phyloP scores from a whole-genome alignment of 2,888 invertebrate genomes.

The Netelia inedita region DNA sequence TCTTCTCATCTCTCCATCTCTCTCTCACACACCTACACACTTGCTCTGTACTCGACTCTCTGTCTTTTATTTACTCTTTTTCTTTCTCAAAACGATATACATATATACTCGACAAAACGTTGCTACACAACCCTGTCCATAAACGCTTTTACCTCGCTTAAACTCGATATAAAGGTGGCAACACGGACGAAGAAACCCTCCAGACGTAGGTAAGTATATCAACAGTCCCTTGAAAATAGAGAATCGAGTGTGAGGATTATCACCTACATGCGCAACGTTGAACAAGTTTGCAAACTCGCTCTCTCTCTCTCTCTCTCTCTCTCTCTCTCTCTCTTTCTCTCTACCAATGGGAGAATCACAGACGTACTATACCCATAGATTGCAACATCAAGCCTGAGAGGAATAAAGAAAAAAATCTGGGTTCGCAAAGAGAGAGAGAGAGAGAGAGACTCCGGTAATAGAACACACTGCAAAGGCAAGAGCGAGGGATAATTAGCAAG shows the following conservation, averaged over 20 bases:
- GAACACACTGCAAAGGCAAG: slow-evolving; percentile 13
- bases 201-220: neutral
- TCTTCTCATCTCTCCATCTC: neutral
- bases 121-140: neutral
- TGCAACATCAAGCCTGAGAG: neutral
- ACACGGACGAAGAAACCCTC: neutral
- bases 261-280: neutral
- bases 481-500: slow-evolving; percentile 51
- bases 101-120: slow-evolving; percentile 3
- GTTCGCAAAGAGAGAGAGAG: neutral
- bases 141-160: slow-evolving; percentile 9
- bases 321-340: neutral
- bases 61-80: neutral
- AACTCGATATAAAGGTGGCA: slow-evolving; percentile 9
- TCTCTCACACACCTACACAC: neutral
- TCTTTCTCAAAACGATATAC: neutral
- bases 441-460: neutral
- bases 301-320: too few relatives aligned
- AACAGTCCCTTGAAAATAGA: neutral
- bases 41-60: neutral
- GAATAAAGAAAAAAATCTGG: neutral
- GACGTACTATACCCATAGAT: neutral
- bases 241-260: neutral
- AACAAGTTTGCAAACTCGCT: neutral
- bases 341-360: neutral